These are phyloP conservation scores for Anticlea derivata DNA, from an alignment of 2,888 invertebrate genomes.

Conservation along the genomic window DNA sequence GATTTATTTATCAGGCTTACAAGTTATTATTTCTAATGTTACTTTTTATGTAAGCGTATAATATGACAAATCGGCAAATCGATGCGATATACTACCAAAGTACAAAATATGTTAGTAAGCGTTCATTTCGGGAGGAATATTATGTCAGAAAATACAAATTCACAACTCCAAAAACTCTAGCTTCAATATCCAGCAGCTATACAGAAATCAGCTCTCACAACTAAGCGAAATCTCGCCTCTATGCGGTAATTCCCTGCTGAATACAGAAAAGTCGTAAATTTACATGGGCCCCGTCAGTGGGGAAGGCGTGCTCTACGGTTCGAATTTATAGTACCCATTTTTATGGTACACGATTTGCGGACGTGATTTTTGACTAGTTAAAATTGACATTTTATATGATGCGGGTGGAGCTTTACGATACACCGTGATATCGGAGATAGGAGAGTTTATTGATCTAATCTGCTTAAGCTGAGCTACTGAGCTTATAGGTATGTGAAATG, in stretches of 20 bases:
- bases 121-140: no score
- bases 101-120: no score
- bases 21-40: no score
- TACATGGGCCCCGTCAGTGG: slow-evolving; percentile 64
- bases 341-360: slow-evolving; percentile 65
- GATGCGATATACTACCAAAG: no score
- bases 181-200: slow-evolving; percentile 52
- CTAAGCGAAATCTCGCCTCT: slow-evolving; percentile 66
- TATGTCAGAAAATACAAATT: no score
- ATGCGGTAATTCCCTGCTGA: slow-evolving; percentile 71
- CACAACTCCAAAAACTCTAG: slow-evolving; percentile 46
- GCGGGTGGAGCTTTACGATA: slow-evolving; percentile 54
- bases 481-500: no score
- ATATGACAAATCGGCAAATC: no score
- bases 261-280: slow-evolving; percentile 78
- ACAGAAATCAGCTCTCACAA: slow-evolving; percentile 51
- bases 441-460: slow-evolving; percentile 33
- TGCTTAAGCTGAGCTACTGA: no score
- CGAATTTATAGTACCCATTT: slow-evolving; percentile 69
- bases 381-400: slow-evolving; percentile 71
- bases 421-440: slow-evolving; percentile 37
- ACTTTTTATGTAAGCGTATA: no score
- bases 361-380: slow-evolving; percentile 75
- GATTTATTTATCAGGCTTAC: no score
- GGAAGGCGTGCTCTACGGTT: slow-evolving; percentile 60